Percentiles rank a stretch among this genome's conserved stretches.
These are phyloP conservation scores for Spatulosminthurus flaviceps DNA, from an alignment of 2,888 invertebrate species.

Conservation along the genomic window DNA sequence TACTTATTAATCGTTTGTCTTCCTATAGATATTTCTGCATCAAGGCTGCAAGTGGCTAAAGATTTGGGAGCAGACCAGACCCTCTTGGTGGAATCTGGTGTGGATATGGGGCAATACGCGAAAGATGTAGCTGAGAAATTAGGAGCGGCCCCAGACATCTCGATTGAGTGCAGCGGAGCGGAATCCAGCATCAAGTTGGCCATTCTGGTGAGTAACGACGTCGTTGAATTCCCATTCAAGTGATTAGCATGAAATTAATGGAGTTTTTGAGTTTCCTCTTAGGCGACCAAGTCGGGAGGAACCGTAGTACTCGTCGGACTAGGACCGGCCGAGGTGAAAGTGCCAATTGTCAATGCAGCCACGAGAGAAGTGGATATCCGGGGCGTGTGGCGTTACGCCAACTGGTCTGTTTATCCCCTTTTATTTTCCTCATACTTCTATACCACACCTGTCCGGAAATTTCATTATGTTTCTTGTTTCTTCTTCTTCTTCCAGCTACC, in stretches of 20 bases:
- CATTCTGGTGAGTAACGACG: conserved; percentile 72
- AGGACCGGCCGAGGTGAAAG: conserved; percentile 79
- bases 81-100: neutral
- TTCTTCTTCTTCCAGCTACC: too few species aligned
- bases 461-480: too few species aligned
- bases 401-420: conserved; percentile 73
- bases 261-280: conserved; percentile 55
- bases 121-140: conserved; percentile 72
- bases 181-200: conserved; percentile 80
- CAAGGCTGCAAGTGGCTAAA: conserved; percentile 79
- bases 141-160: conserved; percentile 76
- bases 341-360: conserved; percentile 84
- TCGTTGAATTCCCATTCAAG: neutral
- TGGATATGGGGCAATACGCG: conserved; percentile 66
- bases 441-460: too few species aligned
- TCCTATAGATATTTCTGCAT: conserved; percentile 73
- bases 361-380: conserved; percentile 89
- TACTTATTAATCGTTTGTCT: too few species aligned
- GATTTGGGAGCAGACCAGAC: conserved; percentile 79
- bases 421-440: neutral
- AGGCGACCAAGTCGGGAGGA: conserved; percentile 90
- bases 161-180: conserved; percentile 90
- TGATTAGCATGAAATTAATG: neutral
- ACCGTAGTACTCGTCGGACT: conserved; percentile 86
- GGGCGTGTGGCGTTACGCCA: conserved; percentile 92